Conservation (phyloP, 35 echinoderm and acorn worm genomes). For the Apostichopus japonicus region DNA sequence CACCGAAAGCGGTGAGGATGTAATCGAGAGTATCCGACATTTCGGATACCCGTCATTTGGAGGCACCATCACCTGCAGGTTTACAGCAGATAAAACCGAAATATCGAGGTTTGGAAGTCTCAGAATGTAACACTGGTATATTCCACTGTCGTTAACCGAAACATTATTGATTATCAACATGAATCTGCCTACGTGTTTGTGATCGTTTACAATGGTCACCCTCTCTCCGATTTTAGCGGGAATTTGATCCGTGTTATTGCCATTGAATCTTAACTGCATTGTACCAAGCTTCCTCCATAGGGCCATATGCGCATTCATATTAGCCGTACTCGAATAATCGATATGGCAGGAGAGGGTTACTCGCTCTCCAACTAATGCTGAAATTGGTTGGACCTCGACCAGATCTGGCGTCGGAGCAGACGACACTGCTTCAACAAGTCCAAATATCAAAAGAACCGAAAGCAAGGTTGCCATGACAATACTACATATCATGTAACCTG, state of each 20-base stretch:
- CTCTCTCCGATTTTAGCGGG: neutral
- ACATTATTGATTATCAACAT: constrained; percentile 26
- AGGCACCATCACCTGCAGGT: constrained; percentile 28
- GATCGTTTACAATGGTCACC: constrained; percentile 14
- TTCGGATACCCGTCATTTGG: constrained; percentile 31
- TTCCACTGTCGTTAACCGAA: constrained; percentile 23
- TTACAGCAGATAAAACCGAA: constrained; percentile 33
- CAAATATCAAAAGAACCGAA: neutral
- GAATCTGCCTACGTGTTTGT: constrained; percentile 26
- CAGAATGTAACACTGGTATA: constrained; percentile 42
- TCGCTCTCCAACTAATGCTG: neutral
- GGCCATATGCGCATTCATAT: constrained; percentile 35
- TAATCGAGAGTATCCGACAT: neutral
- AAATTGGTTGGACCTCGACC: constrained; percentile 20
- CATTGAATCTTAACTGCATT: neutral
- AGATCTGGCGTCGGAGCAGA: neutral
- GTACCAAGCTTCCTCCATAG: constrained; percentile 37
- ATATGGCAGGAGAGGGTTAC: constrained; percentile 22
- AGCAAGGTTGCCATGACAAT: neutral
- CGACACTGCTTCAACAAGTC: neutral
- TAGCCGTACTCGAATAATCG: neutral
- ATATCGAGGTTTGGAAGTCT: constrained; percentile 12
- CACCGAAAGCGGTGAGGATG: constrained; percentile 2
- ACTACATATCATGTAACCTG: too few relatives aligned
- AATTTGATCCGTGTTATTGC: neutral